phyloP scores from a whole-genome alignment of 2,797 vertebrate species.

The Limosa lapponica region DNA sequence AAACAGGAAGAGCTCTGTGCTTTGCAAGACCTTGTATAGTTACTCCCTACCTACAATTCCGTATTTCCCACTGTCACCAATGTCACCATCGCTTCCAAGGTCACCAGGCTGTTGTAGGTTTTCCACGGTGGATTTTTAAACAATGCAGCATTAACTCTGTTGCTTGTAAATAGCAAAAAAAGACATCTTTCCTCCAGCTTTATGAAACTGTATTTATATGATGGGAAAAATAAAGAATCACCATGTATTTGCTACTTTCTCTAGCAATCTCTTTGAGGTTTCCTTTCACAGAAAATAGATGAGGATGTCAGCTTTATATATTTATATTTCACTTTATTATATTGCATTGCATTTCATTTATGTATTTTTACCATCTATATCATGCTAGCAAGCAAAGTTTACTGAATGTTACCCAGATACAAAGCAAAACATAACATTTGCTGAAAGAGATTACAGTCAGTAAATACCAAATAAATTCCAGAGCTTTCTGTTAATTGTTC shows the following conservation, averaged over 20 bases:
- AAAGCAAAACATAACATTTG: neutral
- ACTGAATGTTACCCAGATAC: neutral
- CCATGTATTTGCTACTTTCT: neutral
- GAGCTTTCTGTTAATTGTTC: neutral
- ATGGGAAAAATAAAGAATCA: neutral
- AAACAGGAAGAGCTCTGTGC: neutral
- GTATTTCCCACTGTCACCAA: neutral
- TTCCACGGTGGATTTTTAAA: neutral
- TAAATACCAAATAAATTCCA: conserved; percentile 1
- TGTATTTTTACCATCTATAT: neutral
- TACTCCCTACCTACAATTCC: neutral
- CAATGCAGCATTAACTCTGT: neutral
- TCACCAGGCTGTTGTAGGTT: neutral
- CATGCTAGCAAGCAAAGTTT: neutral
- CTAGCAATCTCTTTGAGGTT: neutral
- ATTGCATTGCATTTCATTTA: neutral
- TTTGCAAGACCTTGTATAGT: neutral
- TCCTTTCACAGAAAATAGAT: neutral
- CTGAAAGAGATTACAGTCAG: neutral
- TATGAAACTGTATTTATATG: neutral
- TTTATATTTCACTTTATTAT: neutral
- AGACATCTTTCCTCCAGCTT: neutral
- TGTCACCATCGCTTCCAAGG: neutral
- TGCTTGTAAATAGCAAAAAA: neutral
- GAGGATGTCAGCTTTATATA: neutral